These are phyloP conservation scores for Phymastichus coffea DNA, from an alignment of 1,140 invertebrate species.

Conservation along the genomic window DNA sequence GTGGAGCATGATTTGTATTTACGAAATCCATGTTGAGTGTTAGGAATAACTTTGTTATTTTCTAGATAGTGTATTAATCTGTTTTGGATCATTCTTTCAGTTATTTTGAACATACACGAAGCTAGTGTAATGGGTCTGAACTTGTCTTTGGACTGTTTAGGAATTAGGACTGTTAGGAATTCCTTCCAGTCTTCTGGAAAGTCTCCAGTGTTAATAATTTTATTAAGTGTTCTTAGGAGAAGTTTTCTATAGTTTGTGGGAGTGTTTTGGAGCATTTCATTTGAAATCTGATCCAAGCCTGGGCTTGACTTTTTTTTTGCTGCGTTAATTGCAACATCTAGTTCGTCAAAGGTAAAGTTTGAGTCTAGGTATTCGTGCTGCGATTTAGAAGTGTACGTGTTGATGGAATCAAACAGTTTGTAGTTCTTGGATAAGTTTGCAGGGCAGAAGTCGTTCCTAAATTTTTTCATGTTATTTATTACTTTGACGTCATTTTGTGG, in stretches of 20 bases:
- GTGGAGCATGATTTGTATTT: conserved; percentile 16
- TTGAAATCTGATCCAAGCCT: not conserved
- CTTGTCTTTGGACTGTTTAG: not conserved
- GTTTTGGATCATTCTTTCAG: conserved; percentile 9
- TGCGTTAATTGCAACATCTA: not conserved
- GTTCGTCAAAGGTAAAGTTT: not conserved
- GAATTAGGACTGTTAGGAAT: conserved; percentile 9
- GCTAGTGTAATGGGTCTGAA: conserved; percentile 23
- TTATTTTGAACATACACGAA: conserved; percentile 5
- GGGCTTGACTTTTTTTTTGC: not conserved
- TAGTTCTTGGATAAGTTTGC: not conserved
- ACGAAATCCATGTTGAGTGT: conserved; percentile 16
- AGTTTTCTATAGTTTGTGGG: not conserved
- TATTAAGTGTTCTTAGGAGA: not conserved
- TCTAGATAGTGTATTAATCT: conserved; percentile 1
- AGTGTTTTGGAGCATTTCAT: not conserved
- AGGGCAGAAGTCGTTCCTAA: not conserved
- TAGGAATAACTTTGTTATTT: not conserved
- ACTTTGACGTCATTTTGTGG: not conserved
- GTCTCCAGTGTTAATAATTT: not conserved
- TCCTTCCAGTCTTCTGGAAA: conserved; percentile 11
- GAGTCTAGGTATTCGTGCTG: not conserved
- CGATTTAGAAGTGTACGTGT: not conserved
- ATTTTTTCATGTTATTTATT: not conserved
- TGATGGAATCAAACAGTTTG: not conserved